These are phyloP conservation scores for Cryptus armator DNA, from an alignment of 2,888 invertebrate genomes.

Conservation along the genomic window DNA sequence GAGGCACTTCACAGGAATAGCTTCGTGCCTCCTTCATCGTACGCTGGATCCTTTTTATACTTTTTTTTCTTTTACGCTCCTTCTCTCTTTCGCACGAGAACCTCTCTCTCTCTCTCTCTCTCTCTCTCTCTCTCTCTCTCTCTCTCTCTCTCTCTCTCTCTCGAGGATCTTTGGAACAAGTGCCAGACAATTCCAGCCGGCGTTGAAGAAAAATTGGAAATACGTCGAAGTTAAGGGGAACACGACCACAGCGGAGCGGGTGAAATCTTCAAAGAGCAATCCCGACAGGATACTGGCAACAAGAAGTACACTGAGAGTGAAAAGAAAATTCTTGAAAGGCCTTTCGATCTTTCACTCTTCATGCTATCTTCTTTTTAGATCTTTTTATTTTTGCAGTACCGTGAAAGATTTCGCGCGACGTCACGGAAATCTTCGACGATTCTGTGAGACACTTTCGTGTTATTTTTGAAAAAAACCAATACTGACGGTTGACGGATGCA, in stretches of 20 bases:
- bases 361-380: not conserved
- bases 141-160: slow-evolving; percentile 1
- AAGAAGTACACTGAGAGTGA: slow-evolving; percentile 3
- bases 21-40: slow-evolving; percentile 30
- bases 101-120: not conserved
- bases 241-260: not conserved
- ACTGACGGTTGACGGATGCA: no score
- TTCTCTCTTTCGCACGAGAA: slow-evolving; percentile 1
- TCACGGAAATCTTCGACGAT: no score
- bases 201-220: slow-evolving; percentile 47
- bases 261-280: slow-evolving; percentile 49
- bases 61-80: not conserved
- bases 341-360: not conserved
- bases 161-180: slow-evolving; percentile 7
- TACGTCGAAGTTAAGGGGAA: slow-evolving; percentile 23
- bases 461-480: no score
- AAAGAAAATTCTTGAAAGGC: slow-evolving; percentile 25
- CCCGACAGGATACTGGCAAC: not conserved
- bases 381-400: not conserved
- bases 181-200: not conserved
- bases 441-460: no score
- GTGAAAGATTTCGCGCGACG: not conserved
- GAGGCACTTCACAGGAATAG: slow-evolving; percentile 43
- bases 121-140: not conserved
- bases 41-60: not conserved